Evolutionary conservation across 1,140 invertebrate genomes (phyloP).

Genomic region (Pachypeltis micranthus): DNA sequence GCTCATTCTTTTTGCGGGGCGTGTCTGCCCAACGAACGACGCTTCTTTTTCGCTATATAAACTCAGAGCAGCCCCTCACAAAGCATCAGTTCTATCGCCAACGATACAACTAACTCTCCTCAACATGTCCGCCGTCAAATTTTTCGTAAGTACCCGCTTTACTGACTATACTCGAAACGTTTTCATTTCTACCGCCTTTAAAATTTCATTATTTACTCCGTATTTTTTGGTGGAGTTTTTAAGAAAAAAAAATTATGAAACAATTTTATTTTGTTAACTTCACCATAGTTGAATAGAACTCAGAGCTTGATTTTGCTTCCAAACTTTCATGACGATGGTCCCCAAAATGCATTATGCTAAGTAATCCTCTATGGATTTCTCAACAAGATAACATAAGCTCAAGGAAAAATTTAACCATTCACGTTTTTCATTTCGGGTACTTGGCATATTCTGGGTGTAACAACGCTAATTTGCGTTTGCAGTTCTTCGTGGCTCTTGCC

Average conservation of each 20-base stretch:
- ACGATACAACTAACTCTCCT: background rate
- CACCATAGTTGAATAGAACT: too few relatives aligned
- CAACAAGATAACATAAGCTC: background rate
- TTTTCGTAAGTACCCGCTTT: background rate
- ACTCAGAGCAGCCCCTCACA: background rate
- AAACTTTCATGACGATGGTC: too few relatives aligned
- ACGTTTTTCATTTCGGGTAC: background rate
- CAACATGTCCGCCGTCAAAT: background rate
- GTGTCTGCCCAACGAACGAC: background rate
- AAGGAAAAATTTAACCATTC: background rate
- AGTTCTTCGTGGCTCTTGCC: slow-evolving; percentile 15
- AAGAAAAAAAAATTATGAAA: background rate
- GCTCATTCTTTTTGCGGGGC: background rate
- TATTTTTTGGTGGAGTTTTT: background rate
- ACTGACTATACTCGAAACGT: background rate
- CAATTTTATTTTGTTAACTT: too few relatives aligned
- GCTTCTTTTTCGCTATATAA: background rate
- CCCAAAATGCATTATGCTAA: background rate
- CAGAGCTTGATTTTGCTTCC: too few relatives aligned
- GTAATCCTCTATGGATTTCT: background rate
- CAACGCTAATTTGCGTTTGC: background rate
- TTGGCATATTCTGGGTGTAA: background rate
- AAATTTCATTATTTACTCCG: background rate
- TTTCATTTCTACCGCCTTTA: background rate
- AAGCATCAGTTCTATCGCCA: background rate